phyloP scores from a whole-genome alignment of 2,888 invertebrate species.

The Lottia scabra region DNA sequence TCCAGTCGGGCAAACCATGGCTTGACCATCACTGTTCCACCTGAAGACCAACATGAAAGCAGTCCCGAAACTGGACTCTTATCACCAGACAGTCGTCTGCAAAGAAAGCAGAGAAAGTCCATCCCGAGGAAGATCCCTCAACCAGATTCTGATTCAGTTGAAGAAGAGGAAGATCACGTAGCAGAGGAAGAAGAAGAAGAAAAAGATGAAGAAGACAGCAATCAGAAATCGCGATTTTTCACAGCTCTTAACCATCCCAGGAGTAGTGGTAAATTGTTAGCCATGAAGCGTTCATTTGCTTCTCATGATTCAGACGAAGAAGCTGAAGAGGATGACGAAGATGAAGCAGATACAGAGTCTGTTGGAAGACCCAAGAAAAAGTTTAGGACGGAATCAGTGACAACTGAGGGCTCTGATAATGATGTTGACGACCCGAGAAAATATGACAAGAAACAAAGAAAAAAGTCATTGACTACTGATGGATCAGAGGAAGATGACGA shows the following conservation, averaged over 20 bases:
- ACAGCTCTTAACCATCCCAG: background rate
- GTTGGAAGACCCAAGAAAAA: too few relatives aligned
- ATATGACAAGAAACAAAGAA: too few relatives aligned
- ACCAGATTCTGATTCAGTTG: background rate
- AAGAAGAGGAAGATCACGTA: conserved; percentile 2
- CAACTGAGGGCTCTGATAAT: background rate
- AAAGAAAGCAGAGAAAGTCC: conserved; percentile 46
- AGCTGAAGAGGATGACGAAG: conserved; percentile 20
- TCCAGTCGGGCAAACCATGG: conserved; percentile 37
- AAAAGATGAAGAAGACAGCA: conserved; percentile 3
- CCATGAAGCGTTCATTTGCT: background rate
- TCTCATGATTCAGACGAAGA: conserved; percentile 24
- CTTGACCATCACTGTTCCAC: conserved; percentile 11
- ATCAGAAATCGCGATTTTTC: background rate
- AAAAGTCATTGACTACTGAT: background rate
- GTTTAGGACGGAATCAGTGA: too few relatives aligned
- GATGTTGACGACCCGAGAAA: background rate
- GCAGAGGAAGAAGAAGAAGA: background rate
- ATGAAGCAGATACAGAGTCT: conserved; percentile 9
- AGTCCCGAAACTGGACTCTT: background rate
- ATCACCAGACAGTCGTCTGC: conserved; percentile 29
- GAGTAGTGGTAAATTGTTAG: background rate
- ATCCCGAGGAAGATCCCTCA: conserved; percentile 41
- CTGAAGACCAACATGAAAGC: background rate
- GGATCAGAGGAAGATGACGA: background rate